Conservation (phyloP, 2,797 vertebrate genomes). For the Psittacula derbiana region DNA sequence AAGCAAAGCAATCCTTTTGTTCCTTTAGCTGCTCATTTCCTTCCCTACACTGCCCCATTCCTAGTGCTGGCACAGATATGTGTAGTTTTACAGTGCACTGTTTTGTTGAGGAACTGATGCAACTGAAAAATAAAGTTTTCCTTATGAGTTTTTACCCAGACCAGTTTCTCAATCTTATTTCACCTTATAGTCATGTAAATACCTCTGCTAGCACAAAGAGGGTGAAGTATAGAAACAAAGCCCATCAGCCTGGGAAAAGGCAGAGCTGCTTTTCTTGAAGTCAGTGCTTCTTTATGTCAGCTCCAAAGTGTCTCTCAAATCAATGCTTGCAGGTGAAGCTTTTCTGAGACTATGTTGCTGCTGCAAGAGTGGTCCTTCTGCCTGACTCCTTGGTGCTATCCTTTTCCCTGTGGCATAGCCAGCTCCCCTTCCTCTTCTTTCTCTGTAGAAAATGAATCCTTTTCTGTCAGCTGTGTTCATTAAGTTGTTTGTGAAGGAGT, state of each 20-base stretch:
- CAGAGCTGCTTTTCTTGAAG: not conserved
- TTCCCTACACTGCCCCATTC: not conserved
- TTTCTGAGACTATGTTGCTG: not conserved
- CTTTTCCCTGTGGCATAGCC: not conserved
- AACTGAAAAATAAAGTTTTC: not conserved
- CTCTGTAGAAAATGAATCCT: not conserved
- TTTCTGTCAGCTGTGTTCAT: not conserved
- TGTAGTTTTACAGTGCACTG: not conserved
- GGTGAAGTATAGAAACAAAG: not conserved
- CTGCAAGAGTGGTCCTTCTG: not conserved
- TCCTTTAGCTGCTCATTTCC: conserved; percentile 23
- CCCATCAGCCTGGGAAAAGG: not conserved
- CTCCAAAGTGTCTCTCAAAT: not conserved
- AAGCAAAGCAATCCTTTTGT: conserved; percentile 56
- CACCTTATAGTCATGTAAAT: not conserved
- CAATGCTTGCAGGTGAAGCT: not conserved
- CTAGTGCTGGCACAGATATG: not conserved
- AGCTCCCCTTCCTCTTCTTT: not conserved
- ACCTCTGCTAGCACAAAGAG: not conserved
- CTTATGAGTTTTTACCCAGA: not conserved
- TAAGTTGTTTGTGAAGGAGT: not conserved
- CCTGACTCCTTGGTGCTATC: not conserved
- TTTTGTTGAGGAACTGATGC: not conserved
- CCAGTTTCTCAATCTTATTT: not conserved
- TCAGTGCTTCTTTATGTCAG: not conserved